Evolutionary conservation across 2,888 invertebrate species (phyloP), one percentile per base, ranked within the genome.

Genomic region (Sabellastarte sp.): DNA sequence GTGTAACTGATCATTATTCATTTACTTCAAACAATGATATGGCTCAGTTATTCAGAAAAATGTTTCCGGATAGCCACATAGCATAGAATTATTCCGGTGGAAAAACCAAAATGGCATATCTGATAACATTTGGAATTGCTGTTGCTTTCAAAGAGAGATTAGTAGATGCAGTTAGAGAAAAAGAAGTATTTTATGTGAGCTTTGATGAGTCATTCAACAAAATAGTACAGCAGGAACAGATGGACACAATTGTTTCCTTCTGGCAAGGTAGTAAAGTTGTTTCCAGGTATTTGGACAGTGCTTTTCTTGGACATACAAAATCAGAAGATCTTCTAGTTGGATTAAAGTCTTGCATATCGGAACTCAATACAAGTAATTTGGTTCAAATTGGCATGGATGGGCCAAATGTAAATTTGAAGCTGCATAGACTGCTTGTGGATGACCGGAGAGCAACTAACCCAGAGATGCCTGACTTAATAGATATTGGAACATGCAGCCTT

Each of bases 41-140:
- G 41, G 20, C 10, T 10, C 10, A 41, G 20, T 20, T 41, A 15
- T 41, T 41, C 20, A 41, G 10, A 10, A 10, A 15, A 10, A 53
- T 53, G 53, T 53, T 53, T 53, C 15, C 53, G 26, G 53, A 53
- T 24, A 53, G 53, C 26, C 5, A 53, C 15, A 53, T 24, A 53
- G 53, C 53, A 53, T 15, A 5, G 5, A 10, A 53, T 20, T 20
- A 15, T 24, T 15, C 15, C 5, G 5, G 15, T 10, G 26, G 20
- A 20, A 5, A 5, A 53, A 53, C 10, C 24, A 53, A 15, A 53
- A 15, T 20, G 26, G 15, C 53, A 53, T 53, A 20, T 24, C 53
- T 53, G 15, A 24, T 24, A 24, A 15, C 10, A 5, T 53, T 24
- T 53, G 53, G 53, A 5, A 53, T 53, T 53, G 53, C 53, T 20